These are phyloP conservation scores for Calvadosia cruxmelitensis DNA, from an alignment of 30 jellyfish, hydroid and myxozoan genomes.

Conservation along the genomic window DNA sequence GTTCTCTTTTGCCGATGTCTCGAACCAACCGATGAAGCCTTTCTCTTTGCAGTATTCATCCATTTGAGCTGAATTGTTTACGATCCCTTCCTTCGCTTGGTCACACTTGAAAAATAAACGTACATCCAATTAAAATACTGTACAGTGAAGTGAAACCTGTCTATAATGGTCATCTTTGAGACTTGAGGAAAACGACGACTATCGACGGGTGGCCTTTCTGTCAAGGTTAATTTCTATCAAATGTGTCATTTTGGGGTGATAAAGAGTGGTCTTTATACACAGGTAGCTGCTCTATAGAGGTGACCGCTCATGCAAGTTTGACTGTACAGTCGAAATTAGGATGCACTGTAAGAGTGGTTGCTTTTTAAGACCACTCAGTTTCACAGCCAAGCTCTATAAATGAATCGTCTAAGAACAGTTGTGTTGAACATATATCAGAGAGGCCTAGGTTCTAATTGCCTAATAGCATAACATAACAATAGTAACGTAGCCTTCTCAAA, in stretches of 20 bases:
- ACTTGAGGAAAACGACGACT: too few species aligned
- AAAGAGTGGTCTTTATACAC: too few species aligned
- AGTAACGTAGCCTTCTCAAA: too few species aligned
- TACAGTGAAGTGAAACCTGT: too few species aligned
- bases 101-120: constrained; percentile 66
- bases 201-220: too few species aligned
- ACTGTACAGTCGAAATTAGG: not conserved
- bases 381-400: not conserved
- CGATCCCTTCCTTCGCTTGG: constrained; percentile 76
- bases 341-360: not conserved
- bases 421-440: not conserved
- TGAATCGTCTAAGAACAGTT: not conserved
- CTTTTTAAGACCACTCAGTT: not conserved
- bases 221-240: too few species aligned
- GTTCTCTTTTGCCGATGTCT: constrained; percentile 86
- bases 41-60: constrained; percentile 63
- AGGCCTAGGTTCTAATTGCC: not conserved
- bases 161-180: too few species aligned
- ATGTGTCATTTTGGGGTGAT: too few species aligned
- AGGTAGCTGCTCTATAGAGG: too few species aligned
- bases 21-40: constrained; percentile 86
- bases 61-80: constrained; percentile 37
- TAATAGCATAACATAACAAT: not conserved
- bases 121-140: not conserved
- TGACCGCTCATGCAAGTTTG: too few species aligned